Evolutionary conservation across 2,888 invertebrate species (phyloP).

Genomic region (Drosophila yooni): DNA sequence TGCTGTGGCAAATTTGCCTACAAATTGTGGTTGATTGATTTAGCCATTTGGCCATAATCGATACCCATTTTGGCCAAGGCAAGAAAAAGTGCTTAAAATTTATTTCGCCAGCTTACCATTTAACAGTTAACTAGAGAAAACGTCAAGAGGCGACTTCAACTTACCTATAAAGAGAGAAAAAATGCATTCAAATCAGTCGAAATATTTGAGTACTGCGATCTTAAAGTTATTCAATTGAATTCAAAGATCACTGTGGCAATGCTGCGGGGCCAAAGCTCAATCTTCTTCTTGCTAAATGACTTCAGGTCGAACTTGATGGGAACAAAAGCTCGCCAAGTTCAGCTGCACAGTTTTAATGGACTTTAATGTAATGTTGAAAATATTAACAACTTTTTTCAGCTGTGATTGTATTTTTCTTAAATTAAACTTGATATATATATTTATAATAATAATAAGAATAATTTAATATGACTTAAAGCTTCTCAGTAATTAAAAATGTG

Average conservation of each 20-base stretch:
- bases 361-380: neutral
- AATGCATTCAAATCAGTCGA: conserved; percentile 9
- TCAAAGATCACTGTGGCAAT: neutral
- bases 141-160: conserved; percentile 14
- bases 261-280: neutral
- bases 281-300: neutral
- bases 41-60: conserved; percentile 23
- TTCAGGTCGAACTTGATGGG: neutral
- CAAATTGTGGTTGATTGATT: conserved; percentile 22
- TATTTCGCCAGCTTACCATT: conserved; percentile 38
- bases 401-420: neutral
- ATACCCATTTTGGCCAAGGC: conserved; percentile 10
- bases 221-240: neutral
- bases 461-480: neutral
- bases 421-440: neutral
- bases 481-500: neutral
- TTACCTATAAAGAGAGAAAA: conserved; percentile 45
- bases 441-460: neutral
- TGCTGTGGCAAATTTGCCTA: neutral
- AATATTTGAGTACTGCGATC: neutral
- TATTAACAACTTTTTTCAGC: neutral
- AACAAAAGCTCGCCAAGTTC: neutral
- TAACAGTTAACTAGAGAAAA: neutral
- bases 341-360: neutral
- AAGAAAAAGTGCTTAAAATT: conserved; percentile 1